Percentiles rank a stretch among this genome's conserved stretches.
Conservation (phyloP, 2,797 vertebrate genomes). For the Eulemur coronatus region DNA sequence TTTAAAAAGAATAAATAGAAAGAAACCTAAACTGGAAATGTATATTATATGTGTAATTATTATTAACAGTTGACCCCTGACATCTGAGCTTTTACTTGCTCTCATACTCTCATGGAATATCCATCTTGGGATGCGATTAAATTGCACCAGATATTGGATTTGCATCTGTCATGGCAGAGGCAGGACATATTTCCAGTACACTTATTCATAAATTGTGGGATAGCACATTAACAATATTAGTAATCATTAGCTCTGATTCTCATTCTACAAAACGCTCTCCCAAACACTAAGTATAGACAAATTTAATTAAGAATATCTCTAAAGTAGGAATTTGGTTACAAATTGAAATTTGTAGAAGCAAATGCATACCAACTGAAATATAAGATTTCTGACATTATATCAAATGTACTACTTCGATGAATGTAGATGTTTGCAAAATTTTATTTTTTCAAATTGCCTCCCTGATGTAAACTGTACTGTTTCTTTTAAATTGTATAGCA, state of each 20-base stretch:
- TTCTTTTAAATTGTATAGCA: background rate
- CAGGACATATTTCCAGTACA: background rate
- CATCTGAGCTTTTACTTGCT: background rate
- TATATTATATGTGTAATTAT: background rate
- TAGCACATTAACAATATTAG: background rate
- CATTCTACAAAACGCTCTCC: background rate
- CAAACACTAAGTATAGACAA: background rate
- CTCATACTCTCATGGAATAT: fast-evolving
- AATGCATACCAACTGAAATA: background rate
- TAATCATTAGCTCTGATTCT: background rate
- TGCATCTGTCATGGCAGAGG: background rate
- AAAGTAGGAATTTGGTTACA: background rate
- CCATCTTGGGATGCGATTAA: background rate
- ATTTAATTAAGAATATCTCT: constrained; percentile 43
- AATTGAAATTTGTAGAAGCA: constrained; percentile 45
- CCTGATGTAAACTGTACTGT: background rate
- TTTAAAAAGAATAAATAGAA: background rate
- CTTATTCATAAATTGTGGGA: background rate
- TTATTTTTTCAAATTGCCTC: constrained; percentile 58
- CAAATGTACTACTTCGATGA: constrained; percentile 47
- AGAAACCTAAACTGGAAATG: background rate
- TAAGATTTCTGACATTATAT: constrained; percentile 21
- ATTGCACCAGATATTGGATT: background rate
- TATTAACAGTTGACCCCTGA: background rate
- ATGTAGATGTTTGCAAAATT: constrained; percentile 9